Conservation (phyloP, 2,888 invertebrate species). For the Unio pictorum region DNA sequence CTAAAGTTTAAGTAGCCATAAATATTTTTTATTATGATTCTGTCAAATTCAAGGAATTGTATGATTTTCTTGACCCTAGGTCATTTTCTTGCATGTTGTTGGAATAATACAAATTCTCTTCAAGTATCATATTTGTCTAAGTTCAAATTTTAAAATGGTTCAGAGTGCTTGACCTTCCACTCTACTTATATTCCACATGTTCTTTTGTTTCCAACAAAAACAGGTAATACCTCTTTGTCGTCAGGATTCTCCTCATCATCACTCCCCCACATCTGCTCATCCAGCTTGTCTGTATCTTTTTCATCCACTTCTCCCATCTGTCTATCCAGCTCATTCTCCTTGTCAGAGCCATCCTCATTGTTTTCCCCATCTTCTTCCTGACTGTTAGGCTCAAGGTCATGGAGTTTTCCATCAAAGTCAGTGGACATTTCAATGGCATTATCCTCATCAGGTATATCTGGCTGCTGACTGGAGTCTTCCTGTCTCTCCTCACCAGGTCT, state of each 20-base stretch:
- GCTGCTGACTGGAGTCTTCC: conserved; percentile 77
- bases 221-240: conserved; percentile 62
- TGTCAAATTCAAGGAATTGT: no score
- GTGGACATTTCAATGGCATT: conserved; percentile 90
- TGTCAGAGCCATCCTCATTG: conserved; percentile 74
- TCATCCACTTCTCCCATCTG: conserved; percentile 96
- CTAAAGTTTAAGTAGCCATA: no score
- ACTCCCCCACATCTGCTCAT: conserved; percentile 75
- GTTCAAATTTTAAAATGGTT: not conserved
- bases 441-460: conserved; percentile 65
- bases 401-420: conserved; percentile 91
- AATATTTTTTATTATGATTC: no score
- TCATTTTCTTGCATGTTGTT: no score
- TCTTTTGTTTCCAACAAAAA: not conserved
- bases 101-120: not conserved
- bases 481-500: conserved; percentile 78
- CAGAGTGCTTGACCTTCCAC: not conserved
- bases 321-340: conserved; percentile 88
- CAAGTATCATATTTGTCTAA: not conserved
- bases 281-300: conserved; percentile 67
- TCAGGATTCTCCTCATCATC: conserved; percentile 82
- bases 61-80: no score
- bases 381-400: conserved; percentile 75
- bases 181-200: not conserved
- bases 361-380: conserved; percentile 54